Evolutionary conservation across 2,888 invertebrate genomes (phyloP), one percentile per base, ranked within the genome.

Genomic region (Shargacucullia verbasci): DNA sequence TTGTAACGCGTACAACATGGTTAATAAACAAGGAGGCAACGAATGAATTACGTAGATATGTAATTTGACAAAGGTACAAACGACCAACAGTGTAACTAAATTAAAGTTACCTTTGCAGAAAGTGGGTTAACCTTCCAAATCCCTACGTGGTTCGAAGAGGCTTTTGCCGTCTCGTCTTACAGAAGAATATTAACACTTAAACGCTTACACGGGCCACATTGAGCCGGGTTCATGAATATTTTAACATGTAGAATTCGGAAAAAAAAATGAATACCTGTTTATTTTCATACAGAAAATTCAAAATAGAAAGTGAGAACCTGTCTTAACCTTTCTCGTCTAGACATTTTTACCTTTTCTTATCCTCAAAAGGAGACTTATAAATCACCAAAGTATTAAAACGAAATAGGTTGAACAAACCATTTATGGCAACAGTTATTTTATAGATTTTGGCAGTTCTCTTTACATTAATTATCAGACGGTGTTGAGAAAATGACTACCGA

Each of bases 21-120:
- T 72, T 69, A 73, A 69, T 62, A 78, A 69, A 76, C 70, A 74
- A 69, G 62, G 60, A 80, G 54, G 37, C 55, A 52, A 59, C 57
- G 35, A 74, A 77, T 63, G 37, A 72, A 67, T 70, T 73, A 75
- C 64, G 62, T 64, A 66, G 63, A 73, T 76, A 70, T 68, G 64
- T 78, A 77, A 77, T 77, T 78, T 76, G 73, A 79, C 74, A 73
- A 72, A 76, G 79, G 73, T 72, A 80, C 70, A 79, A 74, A 72
- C 70, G 76, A 59, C 70, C 64, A 67, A 66, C 68, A 70, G 41
- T 57, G 62, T 75, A 80, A 80, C 77, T 74, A 77, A 73, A 79
- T 80, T 79, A 80, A 78, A 79, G 67, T 74, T 73, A 72, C 71
- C 59, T 70, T 65, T 60, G 62, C 66, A 69, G 70, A 71, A 77